Evolutionary conservation across 2,888 invertebrate genomes (phyloP).

Genomic region (Callosobruchus maculatus): DNA sequence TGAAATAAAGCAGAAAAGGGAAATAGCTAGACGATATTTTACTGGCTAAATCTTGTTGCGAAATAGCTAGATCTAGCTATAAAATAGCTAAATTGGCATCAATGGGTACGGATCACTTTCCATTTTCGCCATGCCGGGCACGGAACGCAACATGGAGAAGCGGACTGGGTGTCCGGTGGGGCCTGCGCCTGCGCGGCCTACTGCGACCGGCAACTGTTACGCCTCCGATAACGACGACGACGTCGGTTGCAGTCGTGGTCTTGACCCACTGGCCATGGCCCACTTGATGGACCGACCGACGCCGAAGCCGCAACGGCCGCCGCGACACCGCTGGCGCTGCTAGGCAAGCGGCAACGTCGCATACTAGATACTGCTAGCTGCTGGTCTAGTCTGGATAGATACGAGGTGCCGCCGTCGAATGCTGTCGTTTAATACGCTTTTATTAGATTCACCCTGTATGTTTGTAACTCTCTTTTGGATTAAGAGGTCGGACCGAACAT

Average conservation of each 20-base stretch:
- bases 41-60: too few relatives aligned
- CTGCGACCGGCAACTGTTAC: background rate
- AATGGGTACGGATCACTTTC: slow-evolving; percentile 1
- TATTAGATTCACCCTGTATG: too few relatives aligned
- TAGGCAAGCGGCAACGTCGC: background rate
- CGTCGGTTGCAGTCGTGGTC: slow-evolving; percentile 28
- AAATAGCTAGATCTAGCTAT: too few relatives aligned
- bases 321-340: too few relatives aligned
- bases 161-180: background rate
- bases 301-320: background rate
- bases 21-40: too few relatives aligned
- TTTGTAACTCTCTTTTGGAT: too few relatives aligned
- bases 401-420: background rate
- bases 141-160: slow-evolving; percentile 7
- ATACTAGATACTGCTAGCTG: background rate
- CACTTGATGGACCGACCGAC: slow-evolving; percentile 28
- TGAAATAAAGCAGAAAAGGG: too few relatives aligned
- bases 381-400: background rate
- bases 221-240: slow-evolving; percentile 8
- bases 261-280: slow-evolving; percentile 49
- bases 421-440: too few relatives aligned
- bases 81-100: too few relatives aligned
- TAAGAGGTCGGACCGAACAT: too few relatives aligned
- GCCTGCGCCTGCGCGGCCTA: background rate
- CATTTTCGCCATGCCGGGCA: background rate